Conservation (phyloP, 2,113 vertebrate genomes). For the Pelvicachromis taeniatus region DNA sequence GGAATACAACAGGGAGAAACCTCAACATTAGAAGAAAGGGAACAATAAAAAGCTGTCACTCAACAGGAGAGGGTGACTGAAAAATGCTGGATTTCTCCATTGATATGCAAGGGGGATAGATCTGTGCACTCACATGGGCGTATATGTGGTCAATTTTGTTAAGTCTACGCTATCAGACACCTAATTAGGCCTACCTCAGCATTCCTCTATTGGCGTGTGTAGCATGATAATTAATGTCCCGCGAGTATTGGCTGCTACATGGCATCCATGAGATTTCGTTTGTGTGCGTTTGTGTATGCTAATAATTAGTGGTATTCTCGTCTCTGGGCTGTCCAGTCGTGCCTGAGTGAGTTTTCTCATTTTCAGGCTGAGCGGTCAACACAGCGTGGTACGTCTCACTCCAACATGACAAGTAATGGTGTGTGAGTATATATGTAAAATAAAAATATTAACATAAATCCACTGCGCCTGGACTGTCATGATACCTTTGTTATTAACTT, state of each 20-base stretch:
- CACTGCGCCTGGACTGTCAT: background rate
- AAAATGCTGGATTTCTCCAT: background rate
- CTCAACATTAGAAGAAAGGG: background rate
- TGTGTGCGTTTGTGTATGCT: constrained; percentile 5
- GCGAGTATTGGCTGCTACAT: constrained; percentile 22
- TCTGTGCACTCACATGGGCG: background rate
- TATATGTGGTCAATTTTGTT: constrained; percentile 24
- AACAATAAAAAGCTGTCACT: background rate
- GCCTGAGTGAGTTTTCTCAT: constrained; percentile 55
- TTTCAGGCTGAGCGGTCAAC: constrained; percentile 26
- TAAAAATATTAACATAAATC: constrained; percentile 18
- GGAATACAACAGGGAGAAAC: background rate
- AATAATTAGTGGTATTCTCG: constrained; percentile 43
- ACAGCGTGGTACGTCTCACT: constrained; percentile 5
- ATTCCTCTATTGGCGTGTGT: constrained; percentile 31
- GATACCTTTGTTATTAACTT: background rate
- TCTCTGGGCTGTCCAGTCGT: constrained; percentile 33
- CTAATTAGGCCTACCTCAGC: constrained; percentile 66
- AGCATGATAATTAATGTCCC: constrained; percentile 63
- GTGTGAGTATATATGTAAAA: background rate
- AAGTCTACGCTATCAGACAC: constrained; percentile 41
- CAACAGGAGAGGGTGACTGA: background rate
- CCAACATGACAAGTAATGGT: background rate
- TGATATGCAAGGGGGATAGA: constrained; percentile 16
- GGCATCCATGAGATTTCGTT: constrained; percentile 16